These are phyloP conservation scores for Acropternis orthonyx DNA, from an alignment of 2,797 vertebrate species.

Conservation along the genomic window DNA sequence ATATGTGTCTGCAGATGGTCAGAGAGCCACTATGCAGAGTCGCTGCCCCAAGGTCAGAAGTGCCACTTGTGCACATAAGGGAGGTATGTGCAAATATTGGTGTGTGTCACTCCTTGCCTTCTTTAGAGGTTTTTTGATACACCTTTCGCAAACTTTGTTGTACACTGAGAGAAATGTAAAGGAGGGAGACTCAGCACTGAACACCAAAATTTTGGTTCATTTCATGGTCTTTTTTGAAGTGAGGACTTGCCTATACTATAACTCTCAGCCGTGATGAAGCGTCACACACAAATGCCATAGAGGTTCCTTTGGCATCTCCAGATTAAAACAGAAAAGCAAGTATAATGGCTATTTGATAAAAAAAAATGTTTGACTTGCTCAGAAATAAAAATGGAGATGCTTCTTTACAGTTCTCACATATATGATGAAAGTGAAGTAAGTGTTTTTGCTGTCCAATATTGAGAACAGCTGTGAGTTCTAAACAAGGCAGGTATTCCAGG, in stretches of 20 bases:
- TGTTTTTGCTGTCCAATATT: not conserved
- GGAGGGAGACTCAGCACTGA: not conserved
- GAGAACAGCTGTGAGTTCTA: not conserved
- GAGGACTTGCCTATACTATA: not conserved
- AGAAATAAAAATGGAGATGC: not conserved
- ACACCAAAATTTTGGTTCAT: not conserved
- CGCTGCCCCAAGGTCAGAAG: not conserved
- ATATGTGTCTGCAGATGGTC: not conserved
- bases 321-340: not conserved
- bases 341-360: not conserved
- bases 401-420: not conserved
- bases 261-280: not conserved
- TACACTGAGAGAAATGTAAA: not conserved
- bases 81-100: fast-evolving
- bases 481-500: not conserved
- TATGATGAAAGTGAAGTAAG: not conserved
- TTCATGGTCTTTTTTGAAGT: not conserved
- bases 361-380: not conserved
- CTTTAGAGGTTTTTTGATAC: not conserved
- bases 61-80: not conserved
- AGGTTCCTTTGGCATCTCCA: not conserved
- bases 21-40: fast-evolving
- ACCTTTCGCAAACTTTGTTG: not conserved
- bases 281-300: not conserved
- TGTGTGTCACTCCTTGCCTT: not conserved